These are phyloP conservation scores for Orgyia antiqua DNA, from an alignment of 2,888 invertebrate genomes.

Conservation along the genomic window DNA sequence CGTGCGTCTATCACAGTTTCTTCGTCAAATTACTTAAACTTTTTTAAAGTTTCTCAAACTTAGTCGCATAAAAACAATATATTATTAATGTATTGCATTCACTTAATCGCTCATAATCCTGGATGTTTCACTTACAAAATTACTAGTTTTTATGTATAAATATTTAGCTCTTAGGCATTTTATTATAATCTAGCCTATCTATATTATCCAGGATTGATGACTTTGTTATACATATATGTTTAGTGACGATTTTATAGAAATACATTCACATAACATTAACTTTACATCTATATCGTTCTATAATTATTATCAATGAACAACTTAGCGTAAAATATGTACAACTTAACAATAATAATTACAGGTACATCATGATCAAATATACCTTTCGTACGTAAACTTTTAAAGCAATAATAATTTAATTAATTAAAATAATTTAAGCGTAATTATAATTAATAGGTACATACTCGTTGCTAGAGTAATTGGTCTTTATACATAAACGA, in stretches of 20 bases:
- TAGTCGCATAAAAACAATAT: constrained; percentile 15
- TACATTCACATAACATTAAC: constrained; percentile 16
- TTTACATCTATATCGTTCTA: constrained; percentile 17
- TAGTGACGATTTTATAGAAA: constrained; percentile 21
- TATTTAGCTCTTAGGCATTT: constrained; percentile 21
- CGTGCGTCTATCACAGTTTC: constrained; percentile 44
- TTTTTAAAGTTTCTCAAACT: constrained; percentile 14
- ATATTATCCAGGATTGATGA: constrained; percentile 15
- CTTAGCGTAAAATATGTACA: constrained; percentile 40
- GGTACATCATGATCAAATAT: constrained; percentile 27
- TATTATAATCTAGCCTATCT: constrained; percentile 26
- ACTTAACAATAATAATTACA: constrained; percentile 28
- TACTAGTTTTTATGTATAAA: constrained; percentile 21
- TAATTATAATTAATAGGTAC: constrained; percentile 35
- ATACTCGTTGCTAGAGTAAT: constrained; percentile 24
- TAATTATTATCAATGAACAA: constrained; percentile 26
- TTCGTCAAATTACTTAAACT: constrained; percentile 28
- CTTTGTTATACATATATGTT: constrained; percentile 17
- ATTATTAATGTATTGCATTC: constrained; percentile 17
- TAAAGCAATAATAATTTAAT: constrained; percentile 25
- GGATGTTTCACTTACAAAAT: constrained; percentile 22
- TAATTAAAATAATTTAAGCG: constrained; percentile 37
- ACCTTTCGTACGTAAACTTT: constrained; percentile 23
- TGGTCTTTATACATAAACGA: constrained; percentile 35
- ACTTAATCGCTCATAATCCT: constrained; percentile 17